Percentiles rank a stretch among this genome's conserved stretches.
Evolutionary conservation across 1,140 invertebrate genomes (phyloP).

Genomic region (Brachystomella parvula): DNA sequence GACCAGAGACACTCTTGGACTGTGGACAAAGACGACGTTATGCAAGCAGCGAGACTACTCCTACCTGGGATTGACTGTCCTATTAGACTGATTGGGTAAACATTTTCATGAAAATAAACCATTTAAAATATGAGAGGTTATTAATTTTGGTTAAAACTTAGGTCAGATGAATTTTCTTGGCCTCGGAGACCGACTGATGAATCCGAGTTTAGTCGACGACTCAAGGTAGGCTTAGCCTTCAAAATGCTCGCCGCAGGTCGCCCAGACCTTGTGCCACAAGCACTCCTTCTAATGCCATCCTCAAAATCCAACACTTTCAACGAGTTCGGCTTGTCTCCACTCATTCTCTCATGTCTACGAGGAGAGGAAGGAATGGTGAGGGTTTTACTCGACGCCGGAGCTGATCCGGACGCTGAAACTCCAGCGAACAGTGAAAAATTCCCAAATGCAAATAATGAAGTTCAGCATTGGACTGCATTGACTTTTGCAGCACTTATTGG

Average conservation of each 20-base stretch:
- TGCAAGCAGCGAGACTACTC: conserved; percentile 73
- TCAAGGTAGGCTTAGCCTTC: conserved; percentile 69
- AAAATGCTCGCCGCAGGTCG: conserved; percentile 66
- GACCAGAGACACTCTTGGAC: conserved; percentile 67
- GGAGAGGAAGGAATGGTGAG: conserved; percentile 67
- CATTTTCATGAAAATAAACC: conserved; percentile 14
- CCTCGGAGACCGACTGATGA: conserved; percentile 48
- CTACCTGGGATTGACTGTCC: conserved; percentile 80
- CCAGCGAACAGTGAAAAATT: conserved; percentile 44
- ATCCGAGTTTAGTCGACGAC: conserved; percentile 51
- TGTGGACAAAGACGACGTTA: conserved; percentile 76
- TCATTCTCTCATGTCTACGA: conserved; percentile 48
- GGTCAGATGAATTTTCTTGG: conserved; percentile 35
- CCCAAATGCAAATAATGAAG: conserved; percentile 55
- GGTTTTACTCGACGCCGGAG: conserved; percentile 64
- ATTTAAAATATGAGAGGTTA: conserved; percentile 8
- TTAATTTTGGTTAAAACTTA: conserved; percentile 1
- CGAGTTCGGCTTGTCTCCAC: conserved; percentile 33
- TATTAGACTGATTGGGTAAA: conserved; percentile 55
- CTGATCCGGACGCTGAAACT: conserved; percentile 65
- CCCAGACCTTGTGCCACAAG: conserved; percentile 67
- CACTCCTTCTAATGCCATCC: conserved; percentile 61
- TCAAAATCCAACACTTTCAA: conserved; percentile 49
- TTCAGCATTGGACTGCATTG: conserved; percentile 68
- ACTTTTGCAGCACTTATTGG: conserved; percentile 59